Conservation (phyloP, 2,888 invertebrate genomes). For the Agrochola lota region DNA sequence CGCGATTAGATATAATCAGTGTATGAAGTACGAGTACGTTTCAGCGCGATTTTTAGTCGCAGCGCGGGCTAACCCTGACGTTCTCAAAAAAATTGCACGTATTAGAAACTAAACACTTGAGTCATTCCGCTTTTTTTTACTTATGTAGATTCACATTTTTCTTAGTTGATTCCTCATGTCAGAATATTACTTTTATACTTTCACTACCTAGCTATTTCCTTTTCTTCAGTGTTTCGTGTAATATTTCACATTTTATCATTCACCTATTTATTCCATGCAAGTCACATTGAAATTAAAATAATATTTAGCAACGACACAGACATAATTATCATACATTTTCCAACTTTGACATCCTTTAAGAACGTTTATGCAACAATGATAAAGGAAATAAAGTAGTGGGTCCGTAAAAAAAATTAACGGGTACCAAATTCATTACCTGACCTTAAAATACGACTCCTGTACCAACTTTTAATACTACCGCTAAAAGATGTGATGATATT, state of each 20-base stretch:
- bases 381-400: background rate
- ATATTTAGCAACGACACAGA: background rate
- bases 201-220: background rate
- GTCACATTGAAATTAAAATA: background rate
- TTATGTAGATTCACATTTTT: too few species aligned
- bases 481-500: conserved; percentile 16
- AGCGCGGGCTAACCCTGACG: too few species aligned
- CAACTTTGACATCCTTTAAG: conserved; percentile 6
- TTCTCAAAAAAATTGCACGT: too few species aligned
- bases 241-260: background rate
- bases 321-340: background rate
- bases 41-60: too few species aligned
- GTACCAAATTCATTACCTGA: background rate
- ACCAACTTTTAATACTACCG: conserved; percentile 14
- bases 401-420: background rate
- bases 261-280: background rate
- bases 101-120: too few species aligned
- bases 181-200: too few species aligned
- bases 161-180: too few species aligned
- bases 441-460: conserved; percentile 16
- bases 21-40: too few species aligned
- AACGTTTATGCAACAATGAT: background rate
- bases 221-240: background rate
- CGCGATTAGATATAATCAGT: too few species aligned
- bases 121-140: too few species aligned